These are phyloP conservation scores for Syngnathus acus DNA, from an alignment of 2,797 vertebrate species.

Conservation along the genomic window DNA sequence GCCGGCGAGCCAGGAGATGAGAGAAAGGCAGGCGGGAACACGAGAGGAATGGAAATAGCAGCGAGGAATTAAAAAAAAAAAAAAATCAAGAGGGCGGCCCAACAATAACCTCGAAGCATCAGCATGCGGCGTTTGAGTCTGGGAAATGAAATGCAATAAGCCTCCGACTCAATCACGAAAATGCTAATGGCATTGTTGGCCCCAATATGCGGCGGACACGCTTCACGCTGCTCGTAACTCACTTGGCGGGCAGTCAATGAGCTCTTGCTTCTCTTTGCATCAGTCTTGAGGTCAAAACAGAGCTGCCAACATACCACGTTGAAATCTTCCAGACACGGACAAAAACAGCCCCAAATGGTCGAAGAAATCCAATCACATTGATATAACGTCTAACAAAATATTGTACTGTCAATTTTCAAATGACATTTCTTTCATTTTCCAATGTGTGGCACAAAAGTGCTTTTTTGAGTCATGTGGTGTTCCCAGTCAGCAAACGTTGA, in stretches of 20 bases:
- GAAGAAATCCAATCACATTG: too few relatives aligned
- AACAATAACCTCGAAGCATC: not conserved
- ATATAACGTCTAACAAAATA: not conserved
- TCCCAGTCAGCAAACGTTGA: conserved; percentile 12
- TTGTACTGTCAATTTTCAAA: conserved; percentile 29
- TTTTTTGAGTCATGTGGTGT: conserved; percentile 7
- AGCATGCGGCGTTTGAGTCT: not conserved
- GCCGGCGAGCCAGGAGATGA: not conserved
- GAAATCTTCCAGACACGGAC: too few relatives aligned
- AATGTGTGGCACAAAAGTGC: not conserved
- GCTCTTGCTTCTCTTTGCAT: too few relatives aligned
- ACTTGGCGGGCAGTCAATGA: too few relatives aligned
- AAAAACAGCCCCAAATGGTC: too few relatives aligned
- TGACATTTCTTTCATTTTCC: conserved; percentile 10
- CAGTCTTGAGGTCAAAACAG: too few relatives aligned
- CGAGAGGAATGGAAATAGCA: not conserved
- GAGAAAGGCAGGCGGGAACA: not conserved
- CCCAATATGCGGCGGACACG: not conserved
- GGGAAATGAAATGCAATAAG: not conserved
- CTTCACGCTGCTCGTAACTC: not conserved
- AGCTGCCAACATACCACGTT: too few relatives aligned
- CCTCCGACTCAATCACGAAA: not conserved
- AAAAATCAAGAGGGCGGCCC: not conserved
- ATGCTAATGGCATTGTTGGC: not conserved
- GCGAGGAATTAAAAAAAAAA: not conserved